Base-by-base conservation (phyloP, 2,888 invertebrate genomes). In the Chrysomela aeneicollis region DNA sequence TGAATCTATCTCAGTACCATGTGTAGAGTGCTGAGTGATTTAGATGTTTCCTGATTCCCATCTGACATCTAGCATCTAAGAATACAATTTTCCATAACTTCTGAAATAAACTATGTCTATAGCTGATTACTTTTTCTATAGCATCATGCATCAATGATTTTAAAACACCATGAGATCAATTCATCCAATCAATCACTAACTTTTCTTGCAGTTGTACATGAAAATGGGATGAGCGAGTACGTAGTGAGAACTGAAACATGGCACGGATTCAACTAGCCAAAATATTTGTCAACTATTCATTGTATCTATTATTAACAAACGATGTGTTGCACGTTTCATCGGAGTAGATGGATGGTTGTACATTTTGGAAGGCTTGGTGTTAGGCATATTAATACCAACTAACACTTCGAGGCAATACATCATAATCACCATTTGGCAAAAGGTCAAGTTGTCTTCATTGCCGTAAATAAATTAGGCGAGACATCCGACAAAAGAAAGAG, bases 381-480 rank as follows among this genome's bases (percentile, higher is more conserved):
- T 42, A 42, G 42, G 42, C 42, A 42, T 42, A 42, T 42, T 42
- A 42, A 42, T 42, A 42, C 42, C 35, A 15, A 15, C 42, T 15
- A 42, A 42, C 42, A 42, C 42, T 42, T 42, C 42, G 42, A 42
- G 15, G 42, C 42, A 12, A 42, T 42, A 2, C 42, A 42, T 42
- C 42, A 42, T 42, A 42, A 42, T 15, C 42, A 42, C 3, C n/a
- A 15, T 42, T 42, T 42, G 42, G 42, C 42, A 42, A 42, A 42
- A 42, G 42, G 42, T 42, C 42, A 42, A 42, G 42, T 42, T 42
- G 42, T 42, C 42, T 42, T 15, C 42, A 15, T 42, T 15, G 42
- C 42, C 42, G 42, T 42, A 42, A 42, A 42, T 42, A 42, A 42
- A 42, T 42, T 42, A 42, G 42, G 42, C 42, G 42, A 42, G 42